Percentiles rank a stretch among this genome's conserved stretches.
Conservation (phyloP, 2,113 vertebrate species). For the Pithys albifrons region DNA sequence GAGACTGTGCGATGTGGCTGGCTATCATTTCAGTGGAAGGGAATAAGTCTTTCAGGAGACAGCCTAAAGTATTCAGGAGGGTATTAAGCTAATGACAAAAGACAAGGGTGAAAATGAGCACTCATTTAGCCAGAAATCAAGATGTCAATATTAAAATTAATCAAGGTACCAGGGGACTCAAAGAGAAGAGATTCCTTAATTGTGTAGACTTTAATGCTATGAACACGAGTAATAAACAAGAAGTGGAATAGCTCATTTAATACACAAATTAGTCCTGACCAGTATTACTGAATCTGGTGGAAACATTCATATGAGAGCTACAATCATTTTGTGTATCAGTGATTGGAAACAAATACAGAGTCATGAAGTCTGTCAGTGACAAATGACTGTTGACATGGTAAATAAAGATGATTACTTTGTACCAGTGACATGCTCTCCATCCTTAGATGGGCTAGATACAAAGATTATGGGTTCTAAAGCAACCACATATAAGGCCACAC, state of each 20-base stretch:
- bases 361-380: constrained; percentile 4
- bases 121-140: constrained; percentile 73
- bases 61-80: constrained; percentile 67
- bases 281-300: background rate
- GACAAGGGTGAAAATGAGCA: constrained; percentile 70
- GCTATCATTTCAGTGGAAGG: constrained; percentile 43
- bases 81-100: constrained; percentile 71
- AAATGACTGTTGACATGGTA: background rate
- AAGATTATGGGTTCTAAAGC: constrained; percentile 11
- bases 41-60: constrained; percentile 64
- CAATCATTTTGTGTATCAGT: background rate
- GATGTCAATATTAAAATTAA: constrained; percentile 73
- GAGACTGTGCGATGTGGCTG: background rate
- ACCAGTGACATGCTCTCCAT: background rate
- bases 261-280: constrained; percentile 28
- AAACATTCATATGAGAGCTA: background rate
- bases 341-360: background rate
- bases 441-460: background rate
- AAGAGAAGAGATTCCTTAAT: constrained; percentile 64
- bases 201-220: background rate
- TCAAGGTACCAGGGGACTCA: constrained; percentile 65
- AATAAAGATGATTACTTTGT: constrained; percentile 35
- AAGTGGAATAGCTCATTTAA: constrained; percentile 38
- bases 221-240: constrained; percentile 45
- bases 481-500: background rate